These are phyloP conservation scores for Echinops telfairi DNA, from an alignment of 2,113 vertebrate species.

Conservation along the genomic window DNA sequence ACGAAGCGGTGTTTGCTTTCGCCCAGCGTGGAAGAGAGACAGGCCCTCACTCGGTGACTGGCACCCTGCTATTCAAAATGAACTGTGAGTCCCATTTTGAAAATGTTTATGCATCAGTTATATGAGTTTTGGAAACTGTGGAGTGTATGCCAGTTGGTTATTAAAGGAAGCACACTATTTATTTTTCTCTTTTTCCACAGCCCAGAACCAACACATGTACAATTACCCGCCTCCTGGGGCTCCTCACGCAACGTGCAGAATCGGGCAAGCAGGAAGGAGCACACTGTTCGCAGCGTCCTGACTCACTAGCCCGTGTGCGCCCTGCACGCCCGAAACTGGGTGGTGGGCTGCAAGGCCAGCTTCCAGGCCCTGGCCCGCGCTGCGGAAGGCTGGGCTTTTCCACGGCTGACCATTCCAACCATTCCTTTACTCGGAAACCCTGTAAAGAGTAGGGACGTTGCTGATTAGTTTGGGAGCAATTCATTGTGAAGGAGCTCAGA, in stretches of 20 bases:
- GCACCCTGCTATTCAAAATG: not conserved
- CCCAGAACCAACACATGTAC: not conserved
- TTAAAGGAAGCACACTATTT: not conserved
- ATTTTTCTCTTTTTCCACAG: not conserved
- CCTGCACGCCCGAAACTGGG: too few species aligned
- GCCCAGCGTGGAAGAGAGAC: accelerated
- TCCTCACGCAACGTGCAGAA: accelerated
- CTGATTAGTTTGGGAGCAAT: not conserved
- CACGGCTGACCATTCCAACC: not conserved
- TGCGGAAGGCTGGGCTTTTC: not conserved
- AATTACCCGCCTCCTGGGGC: accelerated
- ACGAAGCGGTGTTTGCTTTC: accelerated
- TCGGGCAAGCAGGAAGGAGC: accelerated
- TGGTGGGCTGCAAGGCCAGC: too few species aligned
- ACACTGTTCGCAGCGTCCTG: not conserved
- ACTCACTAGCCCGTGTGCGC: too few species aligned
- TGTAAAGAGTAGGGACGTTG: accelerated
- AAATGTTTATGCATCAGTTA: not conserved
- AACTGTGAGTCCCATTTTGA: not conserved
- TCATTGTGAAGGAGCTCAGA: too few species aligned
- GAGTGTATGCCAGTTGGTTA: not conserved
- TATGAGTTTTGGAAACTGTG: not conserved
- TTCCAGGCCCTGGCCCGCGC: too few species aligned
- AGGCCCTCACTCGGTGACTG: not conserved
- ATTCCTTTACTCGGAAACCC: not conserved